Percentiles rank a stretch among this genome's conserved stretches.
Evolutionary conservation across 2,888 invertebrate species (phyloP).

Genomic region (Drosophila subquinaria): DNA sequence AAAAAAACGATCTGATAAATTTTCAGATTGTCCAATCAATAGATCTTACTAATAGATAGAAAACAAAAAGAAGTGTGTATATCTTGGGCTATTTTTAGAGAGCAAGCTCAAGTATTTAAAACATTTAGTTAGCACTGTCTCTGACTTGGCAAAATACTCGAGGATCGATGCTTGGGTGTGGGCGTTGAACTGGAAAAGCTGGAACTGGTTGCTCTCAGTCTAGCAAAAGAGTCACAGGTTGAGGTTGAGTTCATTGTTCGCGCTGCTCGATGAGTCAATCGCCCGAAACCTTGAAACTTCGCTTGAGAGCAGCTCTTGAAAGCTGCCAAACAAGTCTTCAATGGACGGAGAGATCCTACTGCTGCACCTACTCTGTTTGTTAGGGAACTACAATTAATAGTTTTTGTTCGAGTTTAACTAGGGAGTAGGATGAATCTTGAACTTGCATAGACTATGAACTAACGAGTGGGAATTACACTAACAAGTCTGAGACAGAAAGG

Average conservation of each 20-base stretch:
- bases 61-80: no score
- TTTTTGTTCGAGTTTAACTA: neutral
- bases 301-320: slow-evolving; percentile 11
- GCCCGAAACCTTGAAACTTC: slow-evolving; percentile 41
- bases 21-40: no score
- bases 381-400: slow-evolving; percentile 1
- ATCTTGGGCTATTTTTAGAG: neutral
- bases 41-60: no score
- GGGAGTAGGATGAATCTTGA: neutral
- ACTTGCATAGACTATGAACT: neutral
- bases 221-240: slow-evolving; percentile 20
- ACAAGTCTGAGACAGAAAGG: neutral
- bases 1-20: no score
- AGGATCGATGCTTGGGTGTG: slow-evolving; percentile 36
- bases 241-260: slow-evolving; percentile 69
- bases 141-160: neutral
- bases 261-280: slow-evolving; percentile 35
- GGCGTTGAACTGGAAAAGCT: slow-evolving; percentile 44
- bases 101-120: neutral
- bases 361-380: neutral
- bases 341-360: neutral
- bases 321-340: slow-evolving; percentile 44
- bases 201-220: slow-evolving; percentile 31
- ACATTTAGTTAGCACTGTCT: neutral
- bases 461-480: neutral